Percentiles rank a stretch among this genome's conserved stretches.
These are phyloP conservation scores for Agrochola macilenta DNA, from an alignment of 2,888 invertebrate genomes.

Conservation along the genomic window DNA sequence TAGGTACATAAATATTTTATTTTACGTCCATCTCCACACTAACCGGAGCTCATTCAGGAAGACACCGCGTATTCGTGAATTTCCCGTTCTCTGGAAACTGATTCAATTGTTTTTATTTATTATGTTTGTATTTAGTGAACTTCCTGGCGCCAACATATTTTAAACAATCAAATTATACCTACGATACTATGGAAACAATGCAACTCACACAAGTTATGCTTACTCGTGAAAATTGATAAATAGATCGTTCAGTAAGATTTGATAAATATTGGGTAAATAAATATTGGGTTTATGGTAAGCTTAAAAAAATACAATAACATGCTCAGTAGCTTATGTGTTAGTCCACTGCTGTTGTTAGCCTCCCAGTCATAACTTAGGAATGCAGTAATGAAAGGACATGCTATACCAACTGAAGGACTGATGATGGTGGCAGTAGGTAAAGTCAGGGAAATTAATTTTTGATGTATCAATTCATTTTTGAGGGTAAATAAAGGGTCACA, in stretches of 20 bases:
- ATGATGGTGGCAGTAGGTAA: background rate
- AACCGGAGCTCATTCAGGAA: background rate
- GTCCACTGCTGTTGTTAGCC: background rate
- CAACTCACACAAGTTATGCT: slow-evolving; percentile 21
- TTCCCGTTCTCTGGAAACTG: slow-evolving; percentile 34
- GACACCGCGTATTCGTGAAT: background rate
- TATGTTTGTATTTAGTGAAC: slow-evolving; percentile 34
- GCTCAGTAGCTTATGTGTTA: background rate
- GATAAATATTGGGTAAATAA: slow-evolving; percentile 38
- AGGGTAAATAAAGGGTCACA: no score
- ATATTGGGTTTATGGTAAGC: slow-evolving; percentile 11
- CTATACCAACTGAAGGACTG: background rate
- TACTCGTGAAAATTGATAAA: slow-evolving; percentile 22
- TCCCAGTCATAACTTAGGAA: background rate
- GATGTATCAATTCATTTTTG: no score
- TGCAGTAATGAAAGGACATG: background rate
- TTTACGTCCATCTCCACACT: no score
- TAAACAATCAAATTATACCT: slow-evolving; percentile 35
- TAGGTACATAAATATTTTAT: background rate
- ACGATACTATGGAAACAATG: slow-evolving; percentile 40
- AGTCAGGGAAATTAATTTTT: no score
- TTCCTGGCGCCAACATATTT: slow-evolving; percentile 61
- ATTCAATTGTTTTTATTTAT: slow-evolving; percentile 38
- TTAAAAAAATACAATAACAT: slow-evolving; percentile 8
- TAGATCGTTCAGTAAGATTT: slow-evolving; percentile 35